Evolutionary conservation across 2,797 vertebrate genomes (phyloP).

Genomic region (Propithecus perrieri): DNA sequence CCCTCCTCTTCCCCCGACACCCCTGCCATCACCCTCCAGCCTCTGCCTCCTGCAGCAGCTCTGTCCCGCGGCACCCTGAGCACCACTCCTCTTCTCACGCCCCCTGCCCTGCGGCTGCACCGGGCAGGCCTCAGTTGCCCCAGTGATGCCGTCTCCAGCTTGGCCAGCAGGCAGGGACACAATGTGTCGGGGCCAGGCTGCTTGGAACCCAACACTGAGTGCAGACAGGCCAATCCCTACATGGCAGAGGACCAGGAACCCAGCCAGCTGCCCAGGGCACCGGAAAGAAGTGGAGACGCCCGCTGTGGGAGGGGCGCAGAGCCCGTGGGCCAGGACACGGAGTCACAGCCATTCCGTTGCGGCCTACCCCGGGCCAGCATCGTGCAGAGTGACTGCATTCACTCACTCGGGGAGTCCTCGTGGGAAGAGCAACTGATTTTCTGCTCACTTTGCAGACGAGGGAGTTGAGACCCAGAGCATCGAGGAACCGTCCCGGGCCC

Average conservation of each 20-base stretch:
- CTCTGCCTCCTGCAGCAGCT: not conserved
- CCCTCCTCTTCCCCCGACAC: rapidly evolving
- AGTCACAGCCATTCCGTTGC: not conserved
- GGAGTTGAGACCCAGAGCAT: not conserved
- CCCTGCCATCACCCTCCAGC: no score
- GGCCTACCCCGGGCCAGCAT: not conserved
- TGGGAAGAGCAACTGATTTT: not conserved
- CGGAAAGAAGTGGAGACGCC: not conserved
- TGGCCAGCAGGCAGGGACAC: not conserved
- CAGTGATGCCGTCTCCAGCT: not conserved
- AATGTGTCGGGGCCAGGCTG: not conserved
- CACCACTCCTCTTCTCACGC: rapidly evolving
- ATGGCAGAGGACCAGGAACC: not conserved
- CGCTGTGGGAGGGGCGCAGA: not conserved
- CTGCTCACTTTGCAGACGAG: not conserved
- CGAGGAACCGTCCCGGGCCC: not conserved
- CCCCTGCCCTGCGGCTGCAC: not conserved
- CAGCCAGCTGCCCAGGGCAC: not conserved
- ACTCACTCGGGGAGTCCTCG: not conserved
- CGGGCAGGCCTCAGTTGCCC: not conserved
- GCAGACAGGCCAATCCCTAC: not conserved
- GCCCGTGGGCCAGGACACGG: not conserved
- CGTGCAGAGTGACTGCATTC: not conserved
- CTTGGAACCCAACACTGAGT: not conserved
- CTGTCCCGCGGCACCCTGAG: rapidly evolving